Conservation (phyloP, 2,113 vertebrate species). For the Mohoua ochrocephala region DNA sequence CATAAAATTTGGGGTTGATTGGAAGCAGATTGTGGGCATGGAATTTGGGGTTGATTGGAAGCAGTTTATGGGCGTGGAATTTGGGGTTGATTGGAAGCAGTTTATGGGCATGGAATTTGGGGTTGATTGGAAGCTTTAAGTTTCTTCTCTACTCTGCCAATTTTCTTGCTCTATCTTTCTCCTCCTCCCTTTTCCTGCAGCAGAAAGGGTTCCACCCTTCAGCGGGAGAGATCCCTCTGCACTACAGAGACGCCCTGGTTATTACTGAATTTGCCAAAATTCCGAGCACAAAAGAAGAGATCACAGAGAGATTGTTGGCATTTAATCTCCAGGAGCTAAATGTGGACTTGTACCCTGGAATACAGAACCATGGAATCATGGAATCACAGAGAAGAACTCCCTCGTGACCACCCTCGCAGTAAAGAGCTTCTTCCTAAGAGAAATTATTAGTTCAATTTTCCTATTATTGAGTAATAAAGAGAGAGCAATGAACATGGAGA, state of each 20-base stretch:
- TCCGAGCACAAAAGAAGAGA: background rate
- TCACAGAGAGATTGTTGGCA: background rate
- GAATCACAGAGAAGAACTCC: background rate
- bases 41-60: no score
- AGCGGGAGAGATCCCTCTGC: background rate
- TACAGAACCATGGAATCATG: background rate
- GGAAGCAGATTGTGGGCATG: no score
- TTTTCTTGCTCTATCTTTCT: background rate
- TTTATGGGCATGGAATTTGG: fast-evolving
- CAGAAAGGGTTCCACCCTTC: background rate
- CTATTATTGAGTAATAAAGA: background rate
- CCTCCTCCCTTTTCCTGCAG: background rate
- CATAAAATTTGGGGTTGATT: no score
- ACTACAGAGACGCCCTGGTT: no score
- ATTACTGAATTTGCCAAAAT: background rate
- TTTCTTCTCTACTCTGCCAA: background rate
- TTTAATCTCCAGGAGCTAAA: background rate
- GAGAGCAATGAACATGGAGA: background rate
- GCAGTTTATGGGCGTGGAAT: no score
- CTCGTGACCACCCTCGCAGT: fast-evolving
- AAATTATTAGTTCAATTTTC: background rate
- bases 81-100: no score
- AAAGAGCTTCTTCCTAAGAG: background rate
- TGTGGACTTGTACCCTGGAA: background rate
- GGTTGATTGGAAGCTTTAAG: background rate